Evolutionary conservation across 1,140 invertebrate species (phyloP).

Genomic region (Trichonephila inaurata): DNA sequence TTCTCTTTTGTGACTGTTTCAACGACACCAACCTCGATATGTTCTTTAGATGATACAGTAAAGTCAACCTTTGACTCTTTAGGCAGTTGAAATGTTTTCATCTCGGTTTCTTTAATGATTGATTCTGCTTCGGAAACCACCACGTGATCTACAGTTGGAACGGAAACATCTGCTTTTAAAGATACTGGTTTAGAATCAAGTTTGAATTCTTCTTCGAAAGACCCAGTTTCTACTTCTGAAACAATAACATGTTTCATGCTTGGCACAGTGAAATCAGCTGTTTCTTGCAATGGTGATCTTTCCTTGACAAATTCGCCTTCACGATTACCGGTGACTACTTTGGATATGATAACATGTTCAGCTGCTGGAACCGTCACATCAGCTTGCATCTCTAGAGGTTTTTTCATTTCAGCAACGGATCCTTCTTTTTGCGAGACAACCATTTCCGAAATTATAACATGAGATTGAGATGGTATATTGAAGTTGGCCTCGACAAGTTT

Average conservation of each 20-base stretch:
- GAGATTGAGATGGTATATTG: conserved; percentile 68
- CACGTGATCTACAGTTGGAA: conserved; percentile 75
- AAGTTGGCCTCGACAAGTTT: conserved; percentile 56
- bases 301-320: conserved; percentile 74
- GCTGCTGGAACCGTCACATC: conserved; percentile 44
- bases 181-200: conserved; percentile 39
- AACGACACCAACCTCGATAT: conserved; percentile 55
- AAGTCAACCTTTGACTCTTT: conserved; percentile 66
- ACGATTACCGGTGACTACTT: conserved; percentile 48
- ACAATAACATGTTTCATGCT: conserved; percentile 76
- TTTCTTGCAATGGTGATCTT: conserved; percentile 62
- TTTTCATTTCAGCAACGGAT: conserved; percentile 45
- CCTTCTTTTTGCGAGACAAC: conserved; percentile 74
- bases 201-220: conserved; percentile 72
- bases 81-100: conserved; percentile 56
- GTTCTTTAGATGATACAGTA: conserved; percentile 54
- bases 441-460: conserved; percentile 76
- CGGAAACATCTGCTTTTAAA: conserved; percentile 66
- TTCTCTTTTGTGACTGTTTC: conserved; percentile 77
- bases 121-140: conserved; percentile 64
- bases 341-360: conserved; percentile 76
- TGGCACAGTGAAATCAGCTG: conserved; percentile 74
- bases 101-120: conserved; percentile 71
- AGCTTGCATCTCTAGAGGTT: conserved; percentile 70
- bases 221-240: conserved; percentile 69